Conservation (phyloP, 2,113 vertebrate species). For the Lagopus leucura region DNA sequence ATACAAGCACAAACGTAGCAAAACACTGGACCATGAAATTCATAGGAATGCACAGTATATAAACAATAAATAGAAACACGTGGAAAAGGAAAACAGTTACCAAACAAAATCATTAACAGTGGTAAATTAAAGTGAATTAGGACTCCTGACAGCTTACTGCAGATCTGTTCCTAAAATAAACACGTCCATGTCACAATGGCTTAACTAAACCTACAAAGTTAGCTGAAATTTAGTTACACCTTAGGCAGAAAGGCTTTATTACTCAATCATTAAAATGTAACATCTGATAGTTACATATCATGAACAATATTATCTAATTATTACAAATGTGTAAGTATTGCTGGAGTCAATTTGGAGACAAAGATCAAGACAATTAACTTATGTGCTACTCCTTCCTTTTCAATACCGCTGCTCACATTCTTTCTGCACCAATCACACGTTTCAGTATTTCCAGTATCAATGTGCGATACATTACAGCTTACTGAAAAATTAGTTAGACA, state of each 20-base stretch:
- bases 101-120: not conserved
- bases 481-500: constrained; percentile 45
- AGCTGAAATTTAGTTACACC: not conserved
- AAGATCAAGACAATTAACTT: not conserved
- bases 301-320: not conserved
- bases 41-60: not conserved
- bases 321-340: not conserved
- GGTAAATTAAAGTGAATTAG: not conserved
- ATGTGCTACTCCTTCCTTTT: not conserved
- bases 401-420: not conserved
- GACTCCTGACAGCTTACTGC: not conserved
- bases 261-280: not conserved
- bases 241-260: not conserved
- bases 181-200: not conserved
- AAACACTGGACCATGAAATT: constrained; percentile 23
- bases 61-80: not conserved
- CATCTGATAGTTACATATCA: not conserved
- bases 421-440: not conserved
- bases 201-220: not conserved
- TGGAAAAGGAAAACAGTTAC: not conserved
- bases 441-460: not conserved
- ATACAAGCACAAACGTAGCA: constrained; percentile 4
- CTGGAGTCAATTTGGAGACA: not conserved
- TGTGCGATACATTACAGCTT: not conserved
- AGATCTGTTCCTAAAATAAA: not conserved